These are phyloP conservation scores for Poliocrania exsul DNA, from an alignment of 2,797 vertebrate genomes.

Conservation along the genomic window DNA sequence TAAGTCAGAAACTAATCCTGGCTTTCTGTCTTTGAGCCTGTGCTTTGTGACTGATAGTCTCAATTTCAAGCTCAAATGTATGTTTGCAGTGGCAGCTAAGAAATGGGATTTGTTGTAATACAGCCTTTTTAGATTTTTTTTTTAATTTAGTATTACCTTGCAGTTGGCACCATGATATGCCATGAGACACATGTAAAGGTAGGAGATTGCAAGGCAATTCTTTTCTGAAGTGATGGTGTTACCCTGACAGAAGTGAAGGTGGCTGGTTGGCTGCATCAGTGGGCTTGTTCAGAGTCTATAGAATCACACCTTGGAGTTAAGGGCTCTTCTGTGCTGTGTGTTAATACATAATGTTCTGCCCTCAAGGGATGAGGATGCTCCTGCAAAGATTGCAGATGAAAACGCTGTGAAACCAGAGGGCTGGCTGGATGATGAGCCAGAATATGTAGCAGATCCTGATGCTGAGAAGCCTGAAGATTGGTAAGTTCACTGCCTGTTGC, in stretches of 20 bases:
- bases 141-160: not conserved
- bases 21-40: not conserved
- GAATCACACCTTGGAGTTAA: not conserved
- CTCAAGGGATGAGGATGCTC: conserved; percentile 95
- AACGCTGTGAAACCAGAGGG: conserved; percentile 93
- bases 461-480: conserved; percentile 97
- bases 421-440: conserved; percentile 94
- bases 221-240: not conserved
- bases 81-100: not conserved
- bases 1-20: not conserved
- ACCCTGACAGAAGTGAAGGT: not conserved
- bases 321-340: not conserved
- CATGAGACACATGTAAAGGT: not conserved
- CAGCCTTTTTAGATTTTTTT: not conserved
- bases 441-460: conserved; percentile 92
- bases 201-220: not conserved
- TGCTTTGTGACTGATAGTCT: not conserved
- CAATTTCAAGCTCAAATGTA: not conserved
- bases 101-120: not conserved
- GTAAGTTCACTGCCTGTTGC: conserved; percentile 66
- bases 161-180: not conserved
- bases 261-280: not conserved
- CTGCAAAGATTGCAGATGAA: conserved; percentile 91
- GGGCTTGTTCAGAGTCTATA: not conserved
- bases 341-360: not conserved